A percentile compares a stretch with the other conserved stretches of the same genome.
Evolutionary conservation across 2,113 vertebrate genomes (phyloP).

Genomic region (Isurus oxyrinchus): DNA sequence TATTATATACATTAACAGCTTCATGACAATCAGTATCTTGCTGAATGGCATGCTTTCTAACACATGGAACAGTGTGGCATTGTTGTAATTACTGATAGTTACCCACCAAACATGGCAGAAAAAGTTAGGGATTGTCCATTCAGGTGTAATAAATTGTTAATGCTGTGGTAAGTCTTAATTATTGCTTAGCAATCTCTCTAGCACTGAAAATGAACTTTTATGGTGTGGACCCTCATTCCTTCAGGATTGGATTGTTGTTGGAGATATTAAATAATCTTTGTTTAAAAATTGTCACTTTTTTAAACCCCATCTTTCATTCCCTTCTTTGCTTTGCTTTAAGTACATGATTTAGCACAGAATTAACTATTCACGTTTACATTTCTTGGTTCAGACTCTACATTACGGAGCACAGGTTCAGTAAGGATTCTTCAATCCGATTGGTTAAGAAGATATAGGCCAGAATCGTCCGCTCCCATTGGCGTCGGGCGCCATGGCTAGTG

Average conservation of each 20-base stretch:
- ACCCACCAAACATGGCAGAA: too few species aligned
- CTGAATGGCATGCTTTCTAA: background rate
- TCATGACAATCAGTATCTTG: background rate
- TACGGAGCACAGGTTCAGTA: too few species aligned
- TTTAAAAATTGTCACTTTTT: too few species aligned
- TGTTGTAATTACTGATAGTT: background rate
- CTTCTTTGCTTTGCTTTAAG: background rate
- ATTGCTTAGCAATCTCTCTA: background rate
- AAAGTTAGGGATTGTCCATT: background rate
- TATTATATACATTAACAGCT: background rate
- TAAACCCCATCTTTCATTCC: background rate
- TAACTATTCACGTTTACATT: background rate
- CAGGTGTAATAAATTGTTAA: background rate
- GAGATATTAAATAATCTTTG: background rate
- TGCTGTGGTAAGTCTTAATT: background rate
- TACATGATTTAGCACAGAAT: background rate
- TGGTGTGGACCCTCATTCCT: background rate
- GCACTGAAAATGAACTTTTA: background rate
- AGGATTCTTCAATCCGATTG: too few species aligned
- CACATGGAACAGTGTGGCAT: too few species aligned
- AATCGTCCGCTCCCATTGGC: too few species aligned
- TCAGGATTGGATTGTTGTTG: background rate
- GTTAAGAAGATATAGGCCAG: too few species aligned
- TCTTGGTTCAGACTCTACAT: background rate
- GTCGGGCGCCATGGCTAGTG: too few species aligned